phyloP scores from a whole-genome alignment of 2,888 invertebrate species.

The Anthophora plumipes region DNA sequence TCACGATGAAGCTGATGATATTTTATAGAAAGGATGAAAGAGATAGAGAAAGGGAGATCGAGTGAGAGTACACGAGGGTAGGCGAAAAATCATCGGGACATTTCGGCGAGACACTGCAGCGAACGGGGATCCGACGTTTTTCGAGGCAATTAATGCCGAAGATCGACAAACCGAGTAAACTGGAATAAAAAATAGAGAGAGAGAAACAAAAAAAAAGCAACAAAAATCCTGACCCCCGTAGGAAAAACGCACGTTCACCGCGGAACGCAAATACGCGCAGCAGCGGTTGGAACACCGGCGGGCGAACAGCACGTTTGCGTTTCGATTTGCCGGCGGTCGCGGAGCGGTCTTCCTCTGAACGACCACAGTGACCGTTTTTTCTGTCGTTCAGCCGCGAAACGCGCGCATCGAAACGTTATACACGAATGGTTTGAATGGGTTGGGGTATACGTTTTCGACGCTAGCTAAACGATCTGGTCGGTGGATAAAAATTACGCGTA shows the following conservation, averaged over 20 bases:
- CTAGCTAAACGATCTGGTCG: neutral
- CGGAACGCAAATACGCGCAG: conserved; percentile 40
- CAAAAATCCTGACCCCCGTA: neutral
- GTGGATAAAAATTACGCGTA: conserved; percentile 1
- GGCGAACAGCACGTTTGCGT: conserved; percentile 33
- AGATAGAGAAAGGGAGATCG: neutral
- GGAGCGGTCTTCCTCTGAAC: conserved; percentile 22
- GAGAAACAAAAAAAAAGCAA: neutral
- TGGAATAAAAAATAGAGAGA: neutral
- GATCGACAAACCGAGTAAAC: conserved; percentile 35
- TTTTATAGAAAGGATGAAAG: conserved; percentile 22
- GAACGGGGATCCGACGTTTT: conserved; percentile 29
- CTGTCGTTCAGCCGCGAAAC: conserved; percentile 11
- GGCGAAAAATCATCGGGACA: conserved; percentile 47
- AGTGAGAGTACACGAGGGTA: neutral
- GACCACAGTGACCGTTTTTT: conserved; percentile 15
- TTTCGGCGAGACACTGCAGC: conserved; percentile 15
- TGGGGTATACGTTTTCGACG: neutral
- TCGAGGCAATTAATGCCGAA: conserved; percentile 47
- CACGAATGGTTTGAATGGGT: too few relatives aligned
- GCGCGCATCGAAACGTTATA: conserved; percentile 3
- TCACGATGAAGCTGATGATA: conserved; percentile 32
- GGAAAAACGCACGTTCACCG: conserved; percentile 35
- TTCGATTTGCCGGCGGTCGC: conserved; percentile 28
- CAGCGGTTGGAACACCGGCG: conserved; percentile 2